These are phyloP conservation scores for Rhodophaea formosa DNA, from an alignment of 2,888 invertebrate species.

Conservation along the genomic window DNA sequence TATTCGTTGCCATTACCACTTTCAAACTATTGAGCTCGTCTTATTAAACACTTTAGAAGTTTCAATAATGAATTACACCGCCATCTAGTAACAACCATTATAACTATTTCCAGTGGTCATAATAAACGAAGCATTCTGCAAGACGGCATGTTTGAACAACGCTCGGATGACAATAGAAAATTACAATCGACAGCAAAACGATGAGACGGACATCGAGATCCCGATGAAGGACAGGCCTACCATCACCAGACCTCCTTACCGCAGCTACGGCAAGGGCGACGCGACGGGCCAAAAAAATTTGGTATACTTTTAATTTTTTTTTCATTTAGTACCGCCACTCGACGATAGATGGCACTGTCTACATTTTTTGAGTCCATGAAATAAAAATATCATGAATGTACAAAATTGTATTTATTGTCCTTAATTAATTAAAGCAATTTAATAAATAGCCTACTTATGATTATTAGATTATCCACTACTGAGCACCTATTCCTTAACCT, in stretches of 20 bases:
- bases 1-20: no score
- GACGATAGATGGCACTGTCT: conserved; percentile 21
- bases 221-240: conserved; percentile 42
- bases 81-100: conserved; percentile 26
- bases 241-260: conserved; percentile 29
- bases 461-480: conserved; percentile 13
- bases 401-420: conserved; percentile 30
- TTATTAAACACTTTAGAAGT: no score
- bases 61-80: conserved; percentile 21
- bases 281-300: conserved; percentile 11
- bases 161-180: conserved; percentile 29
- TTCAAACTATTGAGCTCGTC: no score
- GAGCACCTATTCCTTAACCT: neutral
- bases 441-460: conserved; percentile 54
- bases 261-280: conserved; percentile 28
- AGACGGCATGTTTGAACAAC: conserved; percentile 49
- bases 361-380: conserved; percentile 6
- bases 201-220: conserved; percentile 45
- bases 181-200: conserved; percentile 27
- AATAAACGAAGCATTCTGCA: conserved; percentile 64
- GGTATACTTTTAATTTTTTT: conserved; percentile 11
- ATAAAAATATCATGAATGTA: conserved; percentile 28
- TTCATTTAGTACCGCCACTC: neutral
- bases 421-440: conserved; percentile 64
- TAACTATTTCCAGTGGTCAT: conserved; percentile 50